phyloP scores from a whole-genome alignment of 2,797 vertebrate genomes.

The Semotilus atromaculatus region DNA sequence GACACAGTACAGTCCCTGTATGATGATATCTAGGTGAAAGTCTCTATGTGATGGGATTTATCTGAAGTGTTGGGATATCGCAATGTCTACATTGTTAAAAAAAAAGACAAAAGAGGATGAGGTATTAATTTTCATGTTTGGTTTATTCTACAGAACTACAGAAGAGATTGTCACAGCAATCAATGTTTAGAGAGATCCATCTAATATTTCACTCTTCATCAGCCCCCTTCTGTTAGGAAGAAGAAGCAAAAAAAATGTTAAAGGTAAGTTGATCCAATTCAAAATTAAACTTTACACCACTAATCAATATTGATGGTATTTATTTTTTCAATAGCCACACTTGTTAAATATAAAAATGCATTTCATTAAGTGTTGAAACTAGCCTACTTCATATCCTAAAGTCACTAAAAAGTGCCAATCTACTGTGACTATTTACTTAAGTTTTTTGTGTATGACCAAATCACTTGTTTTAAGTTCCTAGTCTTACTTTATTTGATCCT shows the following conservation, averaged over 20 bases:
- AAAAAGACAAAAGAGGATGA: background rate
- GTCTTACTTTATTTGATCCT: slow-evolving; percentile 73
- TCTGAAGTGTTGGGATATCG: background rate
- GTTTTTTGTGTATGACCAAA: background rate
- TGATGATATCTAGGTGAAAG: too few relatives aligned
- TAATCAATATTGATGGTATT: background rate
- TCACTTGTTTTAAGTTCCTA: background rate
- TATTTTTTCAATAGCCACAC: too few relatives aligned
- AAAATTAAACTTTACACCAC: background rate
- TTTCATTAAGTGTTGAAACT: background rate
- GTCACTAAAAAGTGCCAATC: background rate
- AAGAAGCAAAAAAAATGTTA: background rate
- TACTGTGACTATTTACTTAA: background rate
- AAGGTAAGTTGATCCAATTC: background rate
- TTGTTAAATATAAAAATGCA: background rate
- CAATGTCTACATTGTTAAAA: background rate
- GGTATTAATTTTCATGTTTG: background rate
- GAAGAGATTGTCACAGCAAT: slow-evolving; percentile 20
- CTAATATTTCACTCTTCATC: slow-evolving; percentile 48
- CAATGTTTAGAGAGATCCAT: slow-evolving; percentile 2
- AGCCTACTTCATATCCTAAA: too few relatives aligned
- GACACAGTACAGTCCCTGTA: too few relatives aligned
- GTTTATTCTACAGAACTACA: slow-evolving; percentile 56
- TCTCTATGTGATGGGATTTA: too few relatives aligned
- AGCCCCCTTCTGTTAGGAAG: slow-evolving; percentile 30